Evolutionary conservation across 2,113 vertebrate genomes (phyloP).

Genomic region (Cyanoderma ruficeps): DNA sequence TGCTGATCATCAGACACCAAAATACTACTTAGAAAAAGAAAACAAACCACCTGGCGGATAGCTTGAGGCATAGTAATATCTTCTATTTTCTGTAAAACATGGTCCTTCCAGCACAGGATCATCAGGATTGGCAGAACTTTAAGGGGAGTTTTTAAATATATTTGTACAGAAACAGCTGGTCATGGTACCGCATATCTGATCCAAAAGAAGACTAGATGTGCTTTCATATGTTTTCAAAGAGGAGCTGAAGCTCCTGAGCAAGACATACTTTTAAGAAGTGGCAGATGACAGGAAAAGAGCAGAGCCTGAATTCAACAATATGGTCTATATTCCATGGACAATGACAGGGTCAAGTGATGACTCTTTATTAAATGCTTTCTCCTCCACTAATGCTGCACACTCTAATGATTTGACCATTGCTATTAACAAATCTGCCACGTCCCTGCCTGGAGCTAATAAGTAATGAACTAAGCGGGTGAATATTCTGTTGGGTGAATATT

Average conservation of each 20-base stretch:
- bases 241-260: background rate
- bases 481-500: slow-evolving; percentile 68
- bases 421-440: slow-evolving; percentile 65
- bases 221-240: background rate
- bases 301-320: slow-evolving; percentile 5
- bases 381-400: slow-evolving; percentile 58
- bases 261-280: slow-evolving; percentile 1
- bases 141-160: background rate
- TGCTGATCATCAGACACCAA: background rate
- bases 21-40: background rate
- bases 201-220: background rate
- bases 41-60: background rate
- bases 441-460: slow-evolving; percentile 71
- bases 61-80: background rate
- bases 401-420: slow-evolving; percentile 63
- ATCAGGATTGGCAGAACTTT: background rate
- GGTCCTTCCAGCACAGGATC: background rate
- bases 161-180: background rate
- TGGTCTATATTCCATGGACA: background rate
- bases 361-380: slow-evolving; percentile 70
- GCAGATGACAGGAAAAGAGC: background rate
- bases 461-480: slow-evolving; percentile 71
- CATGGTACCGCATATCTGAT: background rate
- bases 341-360: slow-evolving; percentile 19
- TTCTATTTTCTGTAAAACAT: background rate